phyloP scores from a whole-genome alignment of 2,888 invertebrate species.

The Metacarcinus magister region DNA sequence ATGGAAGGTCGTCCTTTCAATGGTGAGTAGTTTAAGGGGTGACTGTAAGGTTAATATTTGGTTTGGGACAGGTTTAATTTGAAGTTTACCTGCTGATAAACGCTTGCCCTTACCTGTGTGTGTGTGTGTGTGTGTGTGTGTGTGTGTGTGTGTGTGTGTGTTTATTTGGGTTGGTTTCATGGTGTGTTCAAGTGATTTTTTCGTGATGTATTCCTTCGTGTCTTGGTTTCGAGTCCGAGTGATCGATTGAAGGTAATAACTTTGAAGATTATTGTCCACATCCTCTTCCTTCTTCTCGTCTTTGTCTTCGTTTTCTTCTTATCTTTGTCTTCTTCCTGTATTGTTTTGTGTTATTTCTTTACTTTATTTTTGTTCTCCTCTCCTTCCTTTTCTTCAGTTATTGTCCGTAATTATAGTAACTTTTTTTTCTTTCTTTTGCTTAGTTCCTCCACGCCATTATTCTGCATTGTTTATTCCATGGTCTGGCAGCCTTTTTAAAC shows the following conservation, averaged over 20 bases:
- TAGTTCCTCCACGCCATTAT: neutral
- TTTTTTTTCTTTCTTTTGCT: neutral
- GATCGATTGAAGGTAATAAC: neutral
- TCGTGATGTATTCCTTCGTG: neutral
- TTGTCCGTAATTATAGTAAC: neutral
- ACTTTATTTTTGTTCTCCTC: neutral
- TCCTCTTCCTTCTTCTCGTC: neutral
- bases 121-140: slow-evolving; percentile 49
- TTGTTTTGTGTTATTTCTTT: neutral
- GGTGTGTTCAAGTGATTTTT: neutral
- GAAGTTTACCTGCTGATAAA: neutral
- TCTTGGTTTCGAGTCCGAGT: neutral
- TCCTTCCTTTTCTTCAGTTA: neutral
- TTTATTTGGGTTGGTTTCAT: neutral
- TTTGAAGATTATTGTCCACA: neutral
- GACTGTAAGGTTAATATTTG: slow-evolving; percentile 29
- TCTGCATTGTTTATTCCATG: neutral
- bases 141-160: slow-evolving; percentile 27
- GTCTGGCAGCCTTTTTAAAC: neutral
- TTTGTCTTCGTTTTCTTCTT: neutral
- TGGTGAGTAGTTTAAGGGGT: neutral
- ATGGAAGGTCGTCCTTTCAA: neutral
- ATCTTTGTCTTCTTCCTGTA: neutral
- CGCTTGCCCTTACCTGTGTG: neutral
- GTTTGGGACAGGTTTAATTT: neutral